Evolutionary conservation across 2,113 vertebrate genomes (phyloP), one percentile per base, ranked within the genome.

Genomic region (Rhinoptilus africanus): DNA sequence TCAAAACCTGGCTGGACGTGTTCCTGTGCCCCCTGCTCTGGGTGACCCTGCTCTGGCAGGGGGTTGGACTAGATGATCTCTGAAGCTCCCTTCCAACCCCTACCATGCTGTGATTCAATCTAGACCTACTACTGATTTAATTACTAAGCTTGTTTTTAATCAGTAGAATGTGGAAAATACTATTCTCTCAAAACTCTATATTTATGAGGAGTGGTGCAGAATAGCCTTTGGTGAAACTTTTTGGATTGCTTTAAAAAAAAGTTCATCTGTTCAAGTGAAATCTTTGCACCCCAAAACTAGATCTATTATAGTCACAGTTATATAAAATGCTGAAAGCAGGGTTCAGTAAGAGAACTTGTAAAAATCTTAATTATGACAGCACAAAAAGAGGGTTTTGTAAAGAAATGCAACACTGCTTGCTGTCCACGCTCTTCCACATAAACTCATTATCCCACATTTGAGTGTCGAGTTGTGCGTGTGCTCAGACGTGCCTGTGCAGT

Each of bases 401-500:
- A 84, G 89, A 73, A 67, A 35, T 22, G 15, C 23, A 68, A 30
- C 18, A 2, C 10, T 3, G 4, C 53, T 51, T 73, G 17, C 60
- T 78, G 19, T 63, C 48, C 10, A 6, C 8, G 1, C 35, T 35
- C 10, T 62, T 74, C 41, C 32, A n/a, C 23, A 2, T 39, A 32
- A 59, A 24, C 32, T 19, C 8, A 2, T n/a, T 43, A 32, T 22
- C 15, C 3, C 4, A 0, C 45, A 15, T 37, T 35, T 32, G 63
- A 50, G 16, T 16, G 23, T 7, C 0, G 2, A 64, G 21, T 16
- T 24, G 16, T 19, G 10, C 7, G 30, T 30, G 34, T 28, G 20
- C 60, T 67, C 37, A 3, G 0, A 1, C 6, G 0, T 30, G 41
- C 37, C 16, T 6, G 30, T 10, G 21, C 43, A 10, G 43, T 26